Conservation (phyloP, 1,140 invertebrate genomes). For the Drosophila pandora region DNA sequence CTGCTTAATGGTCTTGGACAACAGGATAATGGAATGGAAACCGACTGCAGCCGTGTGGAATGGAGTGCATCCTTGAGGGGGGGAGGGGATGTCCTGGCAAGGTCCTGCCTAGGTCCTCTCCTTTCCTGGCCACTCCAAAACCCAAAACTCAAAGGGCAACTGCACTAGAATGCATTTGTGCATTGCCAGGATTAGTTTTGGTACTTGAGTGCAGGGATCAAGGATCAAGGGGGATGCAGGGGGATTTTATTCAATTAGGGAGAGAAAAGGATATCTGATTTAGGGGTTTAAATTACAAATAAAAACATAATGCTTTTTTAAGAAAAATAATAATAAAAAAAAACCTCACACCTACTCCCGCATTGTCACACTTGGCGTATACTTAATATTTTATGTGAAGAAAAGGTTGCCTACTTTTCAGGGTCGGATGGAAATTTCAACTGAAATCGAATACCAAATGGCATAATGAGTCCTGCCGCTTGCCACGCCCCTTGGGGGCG, state of each 20-base stretch:
- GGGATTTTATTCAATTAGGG: background rate
- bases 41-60: slow-evolving; percentile 31
- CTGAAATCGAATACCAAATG: slow-evolving; percentile 23
- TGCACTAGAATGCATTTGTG: background rate
- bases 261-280: background rate
- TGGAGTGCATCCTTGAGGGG: slow-evolving; percentile 8
- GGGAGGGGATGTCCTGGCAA: background rate
- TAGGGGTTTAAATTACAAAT: too few species aligned
- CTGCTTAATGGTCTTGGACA: slow-evolving; percentile 65
- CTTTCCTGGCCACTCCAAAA: slow-evolving; percentile 5
- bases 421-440: slow-evolving; percentile 20
- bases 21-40: slow-evolving; percentile 8
- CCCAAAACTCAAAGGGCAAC: background rate
- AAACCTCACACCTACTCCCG: background rate
- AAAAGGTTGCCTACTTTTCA: slow-evolving; percentile 33
- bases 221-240: background rate
- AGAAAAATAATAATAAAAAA: too few species aligned
- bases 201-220: background rate
- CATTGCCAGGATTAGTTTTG: background rate
- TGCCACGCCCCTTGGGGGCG: slow-evolving; percentile 15
- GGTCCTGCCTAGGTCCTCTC: background rate
- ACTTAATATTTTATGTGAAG: slow-evolving; percentile 10
- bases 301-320: too few species aligned
- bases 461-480: slow-evolving; percentile 22
- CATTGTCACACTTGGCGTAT: slow-evolving; percentile 17